Evolutionary conservation across 2,888 invertebrate genomes (phyloP), one percentile per base, ranked within the genome.

Genomic region (Oscheius sp.): DNA sequence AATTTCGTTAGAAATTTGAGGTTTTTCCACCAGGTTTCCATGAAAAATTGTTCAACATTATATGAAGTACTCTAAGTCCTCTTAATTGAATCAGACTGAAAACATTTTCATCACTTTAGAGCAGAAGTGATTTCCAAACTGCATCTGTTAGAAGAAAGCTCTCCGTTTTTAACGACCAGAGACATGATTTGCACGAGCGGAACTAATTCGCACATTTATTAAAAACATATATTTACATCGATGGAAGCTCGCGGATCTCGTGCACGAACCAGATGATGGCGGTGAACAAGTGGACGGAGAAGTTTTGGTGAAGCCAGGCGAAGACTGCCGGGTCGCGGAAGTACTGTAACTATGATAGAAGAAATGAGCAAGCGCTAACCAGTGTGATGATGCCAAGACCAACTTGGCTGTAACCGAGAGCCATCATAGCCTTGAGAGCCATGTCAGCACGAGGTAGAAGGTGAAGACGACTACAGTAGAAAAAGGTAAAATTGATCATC

Each of bases 281-380:
- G 7, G 21, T 57, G 29, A 57, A 57, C 57, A 57, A 57, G 29
- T 57, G 57, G 32, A 57, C 57, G 29, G 57, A 57, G 57, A 57
- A 57, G 33, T 57, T 57, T 1, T 57, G 57, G 7, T 57, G 57
- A 57, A 57, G 57, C 57, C 57, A 57, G 57, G 57, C 57, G 33
- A 57, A 32, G 10, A 57, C n/a, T 2, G 57, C 32, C 29, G 57
- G 57, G 33, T 57, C 57, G 33, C 57, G 57, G 57, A 57, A 57
- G 33, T 57, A 57, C 57, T 57, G 29, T 32, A 57, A 57, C 21
- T 21, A 21, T 21, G 21, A 21, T 21, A 21, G 21, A 21, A 21
- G 21, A 21, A 21, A 21, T 21, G 21, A 21, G 21, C 21, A 21
- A 21, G 21, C 21, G 21, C 21, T 21, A 32, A 57, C 57, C 57